Conservation (phyloP, 2,888 invertebrate species). For the Eudasyphora cyanicolor region DNA sequence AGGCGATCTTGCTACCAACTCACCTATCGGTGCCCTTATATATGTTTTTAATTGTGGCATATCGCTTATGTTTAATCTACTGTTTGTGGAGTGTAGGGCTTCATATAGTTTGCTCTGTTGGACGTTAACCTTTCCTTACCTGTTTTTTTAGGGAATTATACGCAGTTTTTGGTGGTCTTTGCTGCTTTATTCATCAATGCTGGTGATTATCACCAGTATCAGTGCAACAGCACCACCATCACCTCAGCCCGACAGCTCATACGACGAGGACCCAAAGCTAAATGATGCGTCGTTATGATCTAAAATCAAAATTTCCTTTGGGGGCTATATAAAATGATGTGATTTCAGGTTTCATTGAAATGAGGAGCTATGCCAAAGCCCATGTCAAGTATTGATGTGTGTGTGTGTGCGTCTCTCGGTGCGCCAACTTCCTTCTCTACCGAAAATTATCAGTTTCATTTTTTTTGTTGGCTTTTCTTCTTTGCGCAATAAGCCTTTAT, state of each 20-base stretch:
- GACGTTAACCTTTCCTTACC: too few species aligned
- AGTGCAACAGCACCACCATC: too few species aligned
- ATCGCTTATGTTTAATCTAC: too few species aligned
- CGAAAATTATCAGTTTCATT: slow-evolving; percentile 2
- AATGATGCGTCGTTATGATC: slow-evolving; percentile 50
- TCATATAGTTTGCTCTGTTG: too few species aligned
- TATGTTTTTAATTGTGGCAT: too few species aligned
- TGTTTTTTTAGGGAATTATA: neutral
- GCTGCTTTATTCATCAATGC: neutral
- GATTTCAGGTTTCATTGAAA: neutral
- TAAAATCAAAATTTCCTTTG: slow-evolving; percentile 57
- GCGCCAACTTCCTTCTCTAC: neutral
- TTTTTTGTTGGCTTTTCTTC: slow-evolving; percentile 14
- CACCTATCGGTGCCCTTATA: too few species aligned
- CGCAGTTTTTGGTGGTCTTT: neutral
- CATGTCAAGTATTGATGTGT: neutral
- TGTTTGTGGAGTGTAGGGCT: too few species aligned
- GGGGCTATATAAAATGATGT: slow-evolving; percentile 24
- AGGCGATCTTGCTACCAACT: too few species aligned
- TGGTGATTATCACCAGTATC: slow-evolving; percentile 13
- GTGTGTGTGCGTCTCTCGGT: neutral
- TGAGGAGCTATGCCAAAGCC: neutral
- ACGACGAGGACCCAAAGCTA: slow-evolving; percentile 10
- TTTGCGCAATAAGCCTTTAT: slow-evolving; percentile 19
- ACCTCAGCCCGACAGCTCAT: slow-evolving; percentile 31